Percentiles rank a stretch among this genome's conserved stretches.
Conservation (phyloP, 2,113 vertebrate genomes). For the Mustela nigripes region DNA sequence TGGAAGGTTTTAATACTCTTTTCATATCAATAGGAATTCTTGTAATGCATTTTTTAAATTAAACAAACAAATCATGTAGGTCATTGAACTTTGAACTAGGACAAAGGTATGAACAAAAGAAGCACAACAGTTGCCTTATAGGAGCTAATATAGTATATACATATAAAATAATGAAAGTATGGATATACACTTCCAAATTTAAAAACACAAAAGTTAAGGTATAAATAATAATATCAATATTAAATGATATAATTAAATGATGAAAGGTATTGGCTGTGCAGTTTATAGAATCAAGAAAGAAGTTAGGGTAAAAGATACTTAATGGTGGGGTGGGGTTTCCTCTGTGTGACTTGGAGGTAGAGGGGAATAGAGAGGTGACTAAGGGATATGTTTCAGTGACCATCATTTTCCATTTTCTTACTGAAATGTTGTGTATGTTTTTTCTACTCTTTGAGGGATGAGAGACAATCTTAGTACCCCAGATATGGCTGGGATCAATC, state of each 20-base stretch:
- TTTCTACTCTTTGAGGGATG: not conserved
- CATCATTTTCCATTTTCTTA: not conserved
- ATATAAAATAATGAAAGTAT: not conserved
- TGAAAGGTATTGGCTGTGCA: not conserved
- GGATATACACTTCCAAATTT: not conserved
- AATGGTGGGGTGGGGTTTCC: too few species aligned
- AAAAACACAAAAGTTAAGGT: not conserved
- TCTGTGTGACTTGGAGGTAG: not conserved
- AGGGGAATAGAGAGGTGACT: not conserved
- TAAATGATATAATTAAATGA: not conserved
- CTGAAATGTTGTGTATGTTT: not conserved
- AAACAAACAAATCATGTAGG: conserved; percentile 24
- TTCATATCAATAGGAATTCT: not conserved
- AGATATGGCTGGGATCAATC: not conserved
- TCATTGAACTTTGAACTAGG: not conserved
- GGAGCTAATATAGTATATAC: not conserved
- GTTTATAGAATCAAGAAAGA: not conserved
- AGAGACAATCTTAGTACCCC: not conserved
- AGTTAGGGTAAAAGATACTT: not conserved
- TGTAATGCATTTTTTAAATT: not conserved
- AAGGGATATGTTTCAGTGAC: not conserved
- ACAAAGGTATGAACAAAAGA: not conserved
- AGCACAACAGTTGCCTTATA: not conserved
- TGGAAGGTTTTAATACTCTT: not conserved
- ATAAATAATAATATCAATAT: not conserved